A percentile compares a stretch with the other conserved stretches of the same genome.
These are phyloP conservation scores for Proisotoma minuta DNA, from an alignment of 2,888 invertebrate species.

Conservation along the genomic window DNA sequence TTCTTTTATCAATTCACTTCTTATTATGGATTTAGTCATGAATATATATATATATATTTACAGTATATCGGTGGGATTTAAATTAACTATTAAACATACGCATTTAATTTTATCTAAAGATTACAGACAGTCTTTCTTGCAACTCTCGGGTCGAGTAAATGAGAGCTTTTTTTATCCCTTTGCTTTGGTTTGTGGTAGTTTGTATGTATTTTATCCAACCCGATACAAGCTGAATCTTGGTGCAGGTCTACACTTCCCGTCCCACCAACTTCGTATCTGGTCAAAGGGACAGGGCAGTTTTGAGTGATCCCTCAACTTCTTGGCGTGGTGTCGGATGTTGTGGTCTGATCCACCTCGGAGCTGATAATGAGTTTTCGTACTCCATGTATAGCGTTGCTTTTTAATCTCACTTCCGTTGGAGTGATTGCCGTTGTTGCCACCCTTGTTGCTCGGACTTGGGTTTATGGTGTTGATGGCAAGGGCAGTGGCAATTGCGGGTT, in stretches of 20 bases:
- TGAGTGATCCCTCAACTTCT: conserved; percentile 14
- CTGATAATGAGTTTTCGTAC: neutral
- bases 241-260: conserved; percentile 38
- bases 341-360: conserved; percentile 4
- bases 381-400: conserved; percentile 4
- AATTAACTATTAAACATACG: too few species aligned
- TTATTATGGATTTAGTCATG: too few species aligned
- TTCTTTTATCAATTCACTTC: too few species aligned
- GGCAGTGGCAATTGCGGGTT: conserved; percentile 27
- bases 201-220: conserved; percentile 27
- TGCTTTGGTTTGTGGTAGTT: too few species aligned
- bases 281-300: conserved; percentile 34
- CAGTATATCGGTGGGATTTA: too few species aligned
- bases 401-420: neutral
- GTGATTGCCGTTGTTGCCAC: neutral
- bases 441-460: neutral
- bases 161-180: too few species aligned
- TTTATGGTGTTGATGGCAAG: conserved; percentile 23
- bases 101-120: too few species aligned
- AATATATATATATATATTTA: too few species aligned
- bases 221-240: conserved; percentile 39
- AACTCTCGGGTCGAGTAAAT: too few species aligned
- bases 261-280: conserved; percentile 27
- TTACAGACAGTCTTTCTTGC: too few species aligned
- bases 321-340: conserved; percentile 14